A percentile compares a stretch with the other conserved stretches of the same genome.
phyloP scores from a whole-genome alignment of 2,888 invertebrate species.

The Agrilus mali region DNA sequence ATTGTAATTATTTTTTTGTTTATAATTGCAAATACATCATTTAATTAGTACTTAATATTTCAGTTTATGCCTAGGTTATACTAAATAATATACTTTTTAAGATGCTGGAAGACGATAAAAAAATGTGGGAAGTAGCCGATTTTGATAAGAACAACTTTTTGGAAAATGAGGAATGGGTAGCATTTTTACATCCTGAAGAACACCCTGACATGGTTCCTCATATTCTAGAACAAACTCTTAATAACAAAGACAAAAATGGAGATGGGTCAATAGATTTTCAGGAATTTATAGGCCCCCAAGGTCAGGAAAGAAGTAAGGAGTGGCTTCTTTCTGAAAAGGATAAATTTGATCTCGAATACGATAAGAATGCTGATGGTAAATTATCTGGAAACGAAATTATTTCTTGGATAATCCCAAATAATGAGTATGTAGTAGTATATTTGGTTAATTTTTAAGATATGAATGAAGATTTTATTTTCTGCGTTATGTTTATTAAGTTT shows the following conservation, averaged over 20 bases:
- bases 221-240: constrained; percentile 67
- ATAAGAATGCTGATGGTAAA: constrained; percentile 70
- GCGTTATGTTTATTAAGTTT: too few species aligned
- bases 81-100: neutral
- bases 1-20: too few species aligned
- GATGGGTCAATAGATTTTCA: constrained; percentile 78
- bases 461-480: too few species aligned
- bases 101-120: constrained; percentile 67
- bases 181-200: constrained; percentile 91
- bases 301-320: constrained; percentile 56
- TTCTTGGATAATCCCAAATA: constrained; percentile 84
- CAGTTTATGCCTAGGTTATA: too few species aligned
- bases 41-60: too few species aligned
- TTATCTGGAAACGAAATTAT: constrained; percentile 69
- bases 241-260: constrained; percentile 72
- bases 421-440: constrained; percentile 50
- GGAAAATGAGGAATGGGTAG: constrained; percentile 64
- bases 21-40: too few species aligned
- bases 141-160: constrained; percentile 65
- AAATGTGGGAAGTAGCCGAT: constrained; percentile 81
- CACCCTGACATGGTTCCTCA: constrained; percentile 73
- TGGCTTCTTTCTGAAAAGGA: constrained; percentile 62
- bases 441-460: neutral
- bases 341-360: constrained; percentile 77
- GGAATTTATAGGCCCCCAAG: constrained; percentile 68